These are phyloP conservation scores for Tupaia chinensis DNA, from an alignment of 2,113 vertebrate species.

Conservation along the genomic window DNA sequence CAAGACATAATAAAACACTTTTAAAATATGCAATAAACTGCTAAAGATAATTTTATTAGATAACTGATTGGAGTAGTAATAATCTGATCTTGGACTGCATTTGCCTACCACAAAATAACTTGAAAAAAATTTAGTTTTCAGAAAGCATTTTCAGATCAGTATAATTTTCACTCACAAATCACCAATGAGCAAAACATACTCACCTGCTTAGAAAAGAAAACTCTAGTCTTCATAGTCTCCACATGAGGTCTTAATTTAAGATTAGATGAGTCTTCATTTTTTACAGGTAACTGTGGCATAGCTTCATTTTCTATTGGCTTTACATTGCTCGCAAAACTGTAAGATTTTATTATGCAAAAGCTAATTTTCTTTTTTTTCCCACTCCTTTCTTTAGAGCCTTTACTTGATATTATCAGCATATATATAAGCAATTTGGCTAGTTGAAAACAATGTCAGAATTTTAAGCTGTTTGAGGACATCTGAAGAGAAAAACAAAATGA, in stretches of 20 bases:
- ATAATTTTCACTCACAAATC: background rate
- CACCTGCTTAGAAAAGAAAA: background rate
- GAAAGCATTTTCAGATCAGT: background rate
- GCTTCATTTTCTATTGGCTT: background rate
- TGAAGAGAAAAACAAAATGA: too few relatives aligned
- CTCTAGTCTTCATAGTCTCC: background rate
- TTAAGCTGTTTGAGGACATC: too few relatives aligned
- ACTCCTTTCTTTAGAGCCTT: too few relatives aligned
- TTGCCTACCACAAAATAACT: background rate
- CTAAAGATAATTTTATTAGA: background rate
- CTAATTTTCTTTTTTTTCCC: too few relatives aligned
- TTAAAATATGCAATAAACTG: background rate
- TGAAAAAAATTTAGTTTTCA: background rate
- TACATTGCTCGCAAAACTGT: background rate
- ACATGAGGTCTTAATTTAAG: background rate
- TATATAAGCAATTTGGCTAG: too few relatives aligned
- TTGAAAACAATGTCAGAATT: too few relatives aligned
- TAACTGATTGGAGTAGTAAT: background rate
- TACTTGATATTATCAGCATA: too few relatives aligned
- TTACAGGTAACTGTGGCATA: background rate
- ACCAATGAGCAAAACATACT: background rate
- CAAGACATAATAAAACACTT: background rate
- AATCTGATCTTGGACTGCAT: background rate
- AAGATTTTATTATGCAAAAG: too few relatives aligned
- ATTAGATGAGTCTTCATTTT: background rate